Evolutionary conservation across 2,888 invertebrate species (phyloP).

Genomic region (Zele albiditarsus): DNA sequence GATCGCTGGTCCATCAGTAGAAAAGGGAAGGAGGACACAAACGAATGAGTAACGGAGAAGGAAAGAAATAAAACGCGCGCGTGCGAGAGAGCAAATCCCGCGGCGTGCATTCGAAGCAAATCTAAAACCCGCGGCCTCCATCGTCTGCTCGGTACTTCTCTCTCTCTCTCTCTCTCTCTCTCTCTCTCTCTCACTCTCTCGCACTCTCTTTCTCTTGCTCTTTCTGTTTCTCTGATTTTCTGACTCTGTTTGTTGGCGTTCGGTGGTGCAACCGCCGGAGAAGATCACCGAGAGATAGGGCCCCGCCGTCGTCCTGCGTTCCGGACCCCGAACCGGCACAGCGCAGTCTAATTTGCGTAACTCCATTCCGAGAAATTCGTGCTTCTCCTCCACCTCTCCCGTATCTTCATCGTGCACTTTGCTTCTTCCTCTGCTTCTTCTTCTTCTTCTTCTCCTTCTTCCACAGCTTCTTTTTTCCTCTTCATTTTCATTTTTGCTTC

Average conservation of each 20-base stretch:
- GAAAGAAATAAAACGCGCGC: neutral
- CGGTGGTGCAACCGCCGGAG: slow-evolving; percentile 36
- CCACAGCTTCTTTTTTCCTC: slow-evolving; percentile 9
- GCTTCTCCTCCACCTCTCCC: slow-evolving; percentile 6
- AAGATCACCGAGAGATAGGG: slow-evolving; percentile 39
- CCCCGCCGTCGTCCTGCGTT: slow-evolving; percentile 39
- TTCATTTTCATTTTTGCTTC: slow-evolving; percentile 8
- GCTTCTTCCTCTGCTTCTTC: slow-evolving; percentile 1
- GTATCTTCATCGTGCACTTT: slow-evolving; percentile 20
- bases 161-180: slow-evolving; percentile 23
- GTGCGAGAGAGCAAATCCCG: slow-evolving; percentile 28
- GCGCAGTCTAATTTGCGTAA: slow-evolving; percentile 61
- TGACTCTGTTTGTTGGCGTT: slow-evolving; percentile 44
- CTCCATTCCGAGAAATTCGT: slow-evolving; percentile 57
- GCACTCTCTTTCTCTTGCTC: slow-evolving; percentile 25
- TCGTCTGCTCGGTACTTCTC: slow-evolving; percentile 22
- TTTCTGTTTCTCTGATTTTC: slow-evolving; percentile 35
- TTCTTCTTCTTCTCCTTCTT: neutral
- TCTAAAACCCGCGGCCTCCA: slow-evolving; percentile 45
- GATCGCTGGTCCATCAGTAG: slow-evolving; percentile 46
- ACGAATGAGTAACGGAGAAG: slow-evolving; percentile 20
- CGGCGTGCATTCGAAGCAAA: slow-evolving; percentile 48
- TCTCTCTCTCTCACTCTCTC: slow-evolving; percentile 30
- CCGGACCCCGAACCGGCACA: slow-evolving; percentile 48
- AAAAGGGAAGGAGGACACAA: slow-evolving; percentile 38